Evolutionary conservation across 2,797 vertebrate species (phyloP).

Genomic region (Siniperca obscura): DNA sequence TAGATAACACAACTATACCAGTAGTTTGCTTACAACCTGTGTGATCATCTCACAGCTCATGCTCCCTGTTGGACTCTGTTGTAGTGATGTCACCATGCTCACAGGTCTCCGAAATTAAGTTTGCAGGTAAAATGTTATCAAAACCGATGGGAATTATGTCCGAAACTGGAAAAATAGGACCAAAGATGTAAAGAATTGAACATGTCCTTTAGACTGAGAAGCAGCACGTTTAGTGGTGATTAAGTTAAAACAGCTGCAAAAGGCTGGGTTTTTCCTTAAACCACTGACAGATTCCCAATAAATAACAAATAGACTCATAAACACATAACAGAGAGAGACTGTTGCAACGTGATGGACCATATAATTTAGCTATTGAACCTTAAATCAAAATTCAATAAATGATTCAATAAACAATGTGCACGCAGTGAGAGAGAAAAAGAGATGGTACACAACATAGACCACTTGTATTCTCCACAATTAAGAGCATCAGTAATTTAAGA

Average conservation of each 20-base stretch:
- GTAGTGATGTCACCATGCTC: not conserved
- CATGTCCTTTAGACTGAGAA: slow-evolving; percentile 36
- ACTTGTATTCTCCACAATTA: slow-evolving; percentile 48
- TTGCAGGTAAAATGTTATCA: not conserved
- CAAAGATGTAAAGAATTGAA: not conserved
- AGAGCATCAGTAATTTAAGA: slow-evolving; percentile 44
- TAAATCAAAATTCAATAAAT: slow-evolving; percentile 13
- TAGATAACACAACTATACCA: not conserved
- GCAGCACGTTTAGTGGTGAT: slow-evolving; percentile 27
- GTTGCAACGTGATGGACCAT: slow-evolving; percentile 13
- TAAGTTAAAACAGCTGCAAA: slow-evolving; percentile 35
- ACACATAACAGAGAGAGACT: slow-evolving; percentile 17
- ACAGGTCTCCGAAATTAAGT: not conserved
- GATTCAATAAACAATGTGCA: not conserved
- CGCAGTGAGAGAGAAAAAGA: not conserved
- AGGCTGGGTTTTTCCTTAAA: slow-evolving; percentile 4
- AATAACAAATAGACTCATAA: slow-evolving; percentile 41
- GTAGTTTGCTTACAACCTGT: not conserved
- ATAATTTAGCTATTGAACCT: slow-evolving; percentile 14
- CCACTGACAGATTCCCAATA: slow-evolving; percentile 12
- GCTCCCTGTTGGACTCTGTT: not conserved
- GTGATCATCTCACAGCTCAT: not conserved
- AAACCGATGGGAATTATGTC: not conserved
- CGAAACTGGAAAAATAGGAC: not conserved
- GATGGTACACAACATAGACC: slow-evolving; percentile 13